Evolutionary conservation across 2,113 vertebrate genomes (phyloP).

Genomic region (Eleginops maclovinus): DNA sequence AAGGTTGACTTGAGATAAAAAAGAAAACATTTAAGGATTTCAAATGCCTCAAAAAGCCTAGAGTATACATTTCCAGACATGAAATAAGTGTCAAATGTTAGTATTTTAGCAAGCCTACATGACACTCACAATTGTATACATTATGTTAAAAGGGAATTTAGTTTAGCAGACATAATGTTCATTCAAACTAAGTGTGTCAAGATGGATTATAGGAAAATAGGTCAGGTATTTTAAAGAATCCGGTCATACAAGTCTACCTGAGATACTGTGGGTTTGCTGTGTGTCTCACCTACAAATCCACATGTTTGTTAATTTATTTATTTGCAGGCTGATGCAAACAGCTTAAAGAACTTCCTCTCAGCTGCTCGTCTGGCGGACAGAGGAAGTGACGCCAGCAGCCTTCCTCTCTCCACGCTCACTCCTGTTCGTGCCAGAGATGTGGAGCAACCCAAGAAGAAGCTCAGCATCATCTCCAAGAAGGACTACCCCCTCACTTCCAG

Average conservation of each 20-base stretch:
- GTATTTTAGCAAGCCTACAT: too few species aligned
- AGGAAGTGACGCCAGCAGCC: conserved; percentile 81
- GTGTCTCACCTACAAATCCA: neutral
- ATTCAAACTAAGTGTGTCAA: conserved; percentile 57
- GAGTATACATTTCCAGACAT: too few species aligned
- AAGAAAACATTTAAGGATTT: too few species aligned
- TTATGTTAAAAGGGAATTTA: too few species aligned
- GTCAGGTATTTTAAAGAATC: conserved; percentile 53
- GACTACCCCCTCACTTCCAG: conserved; percentile 93
- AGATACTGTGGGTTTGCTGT: neutral
- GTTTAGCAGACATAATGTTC: neutral
- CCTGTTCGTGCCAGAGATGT: conserved; percentile 92
- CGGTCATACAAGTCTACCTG: conserved; percentile 15
- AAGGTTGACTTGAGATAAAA: too few species aligned
- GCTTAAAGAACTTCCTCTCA: conserved; percentile 93
- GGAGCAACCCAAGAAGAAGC: conserved; percentile 94
- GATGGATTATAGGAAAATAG: conserved; percentile 53
- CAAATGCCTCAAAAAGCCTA: too few species aligned
- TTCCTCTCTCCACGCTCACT: conserved; percentile 87
- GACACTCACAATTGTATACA: too few species aligned
- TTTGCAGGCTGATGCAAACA: conserved; percentile 88
- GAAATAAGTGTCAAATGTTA: too few species aligned
- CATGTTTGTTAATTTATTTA: neutral
- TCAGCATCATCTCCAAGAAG: conserved; percentile 91
- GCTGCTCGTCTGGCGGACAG: conserved; percentile 90